Conservation (phyloP, 2,888 invertebrate species). For the Cantharis rustica region DNA sequence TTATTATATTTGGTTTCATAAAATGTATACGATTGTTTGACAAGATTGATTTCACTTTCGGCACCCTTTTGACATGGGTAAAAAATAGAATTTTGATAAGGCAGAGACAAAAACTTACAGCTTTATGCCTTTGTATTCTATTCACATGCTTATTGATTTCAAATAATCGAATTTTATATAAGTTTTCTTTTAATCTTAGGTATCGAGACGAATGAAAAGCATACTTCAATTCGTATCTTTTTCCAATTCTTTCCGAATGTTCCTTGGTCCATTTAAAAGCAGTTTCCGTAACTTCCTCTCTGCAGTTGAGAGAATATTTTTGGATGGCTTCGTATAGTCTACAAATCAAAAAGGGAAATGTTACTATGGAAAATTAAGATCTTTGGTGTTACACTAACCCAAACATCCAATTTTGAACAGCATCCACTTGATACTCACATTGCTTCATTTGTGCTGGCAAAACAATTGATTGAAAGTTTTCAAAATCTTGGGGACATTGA, state of each 20-base stretch:
- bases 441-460: slow-evolving; percentile 40
- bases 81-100: not conserved
- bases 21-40: not conserved
- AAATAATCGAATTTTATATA: slow-evolving; percentile 42
- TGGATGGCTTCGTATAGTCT: slow-evolving; percentile 46
- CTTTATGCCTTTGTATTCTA: slow-evolving; percentile 35
- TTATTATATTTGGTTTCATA: not conserved
- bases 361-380: too few relatives aligned
- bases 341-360: too few relatives aligned
- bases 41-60: slow-evolving; percentile 23
- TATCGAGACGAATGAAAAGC: slow-evolving; percentile 37
- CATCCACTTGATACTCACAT: slow-evolving; percentile 43
- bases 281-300: slow-evolving; percentile 34
- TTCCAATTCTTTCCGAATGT: slow-evolving; percentile 33
- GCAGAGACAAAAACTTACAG: slow-evolving; percentile 27
- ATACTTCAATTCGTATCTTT: slow-evolving; percentile 38
- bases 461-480: slow-evolving; percentile 7
- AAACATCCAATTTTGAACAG: slow-evolving; percentile 48
- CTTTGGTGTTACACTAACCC: slow-evolving; percentile 35
- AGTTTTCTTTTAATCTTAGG: slow-evolving; percentile 34
- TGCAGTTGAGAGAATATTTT: slow-evolving; percentile 37
- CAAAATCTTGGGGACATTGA: slow-evolving; percentile 26
- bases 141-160: slow-evolving; percentile 41
- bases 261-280: slow-evolving; percentile 36
- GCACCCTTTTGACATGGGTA: slow-evolving; percentile 19